phyloP scores from a whole-genome alignment of 2,113 vertebrate genomes.

The Otolemur garnettii region DNA sequence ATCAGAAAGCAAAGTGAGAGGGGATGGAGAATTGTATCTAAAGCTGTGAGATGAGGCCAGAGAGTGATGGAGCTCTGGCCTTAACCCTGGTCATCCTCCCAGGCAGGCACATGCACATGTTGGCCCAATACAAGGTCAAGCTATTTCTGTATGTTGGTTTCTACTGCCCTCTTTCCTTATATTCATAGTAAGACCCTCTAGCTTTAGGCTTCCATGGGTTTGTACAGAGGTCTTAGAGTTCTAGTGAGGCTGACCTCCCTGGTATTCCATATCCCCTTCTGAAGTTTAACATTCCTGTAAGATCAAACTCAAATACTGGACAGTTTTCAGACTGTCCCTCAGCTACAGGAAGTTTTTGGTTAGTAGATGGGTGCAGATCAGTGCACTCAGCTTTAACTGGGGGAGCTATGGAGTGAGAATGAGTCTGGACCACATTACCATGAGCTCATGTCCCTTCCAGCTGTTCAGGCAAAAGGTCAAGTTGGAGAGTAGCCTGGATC shows the following conservation, averaged over 20 bases:
- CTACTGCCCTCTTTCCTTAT: background rate
- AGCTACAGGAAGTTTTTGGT: background rate
- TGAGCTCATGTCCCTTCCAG: background rate
- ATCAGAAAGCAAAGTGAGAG: background rate
- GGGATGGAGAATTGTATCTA: background rate
- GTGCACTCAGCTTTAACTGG: background rate
- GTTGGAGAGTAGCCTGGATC: constrained; percentile 6
- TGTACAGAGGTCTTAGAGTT: background rate
- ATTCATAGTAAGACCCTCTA: background rate
- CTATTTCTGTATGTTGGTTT: background rate
- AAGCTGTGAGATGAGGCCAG: background rate
- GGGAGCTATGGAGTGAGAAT: background rate
- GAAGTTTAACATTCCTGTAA: background rate
- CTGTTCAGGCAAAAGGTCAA: constrained; percentile 45
- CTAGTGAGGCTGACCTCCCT: background rate
- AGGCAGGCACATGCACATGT: accelerated
- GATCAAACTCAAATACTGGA: background rate
- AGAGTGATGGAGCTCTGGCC: accelerated
- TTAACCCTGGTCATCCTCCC: accelerated
- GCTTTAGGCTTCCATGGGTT: background rate
- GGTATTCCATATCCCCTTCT: background rate
- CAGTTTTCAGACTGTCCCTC: background rate
- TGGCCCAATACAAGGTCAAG: background rate
- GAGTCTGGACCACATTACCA: background rate
- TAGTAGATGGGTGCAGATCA: background rate